Evolutionary conservation across 1,140 invertebrate species (phyloP).

Genomic region (Hylaeus anthracinus): DNA sequence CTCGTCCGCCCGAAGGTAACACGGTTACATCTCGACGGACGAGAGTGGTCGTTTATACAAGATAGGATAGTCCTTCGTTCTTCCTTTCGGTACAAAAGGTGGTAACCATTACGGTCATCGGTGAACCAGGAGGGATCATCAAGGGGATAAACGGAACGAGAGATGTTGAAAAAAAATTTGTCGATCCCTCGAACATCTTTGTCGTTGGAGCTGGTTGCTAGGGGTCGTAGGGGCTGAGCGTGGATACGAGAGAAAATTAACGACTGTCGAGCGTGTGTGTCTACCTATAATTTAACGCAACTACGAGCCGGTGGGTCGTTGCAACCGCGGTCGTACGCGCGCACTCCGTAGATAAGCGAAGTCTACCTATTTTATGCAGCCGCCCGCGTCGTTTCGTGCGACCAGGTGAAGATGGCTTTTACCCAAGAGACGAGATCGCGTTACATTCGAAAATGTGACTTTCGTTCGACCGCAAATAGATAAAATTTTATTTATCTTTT

Average conservation of each 20-base stretch:
- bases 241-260: constrained; percentile 55
- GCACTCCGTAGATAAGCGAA: constrained; percentile 48
- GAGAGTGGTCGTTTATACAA: too few species aligned
- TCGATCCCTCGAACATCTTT: constrained; percentile 31
- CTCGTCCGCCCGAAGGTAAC: too few species aligned
- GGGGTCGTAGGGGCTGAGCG: neutral
- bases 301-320: constrained; percentile 37
- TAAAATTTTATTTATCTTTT: too few species aligned
- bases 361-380: constrained; percentile 54
- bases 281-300: constrained; percentile 63
- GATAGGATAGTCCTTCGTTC: neutral
- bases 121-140: too few species aligned
- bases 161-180: too few species aligned
- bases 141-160: too few species aligned
- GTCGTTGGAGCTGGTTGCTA: neutral
- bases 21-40: too few species aligned
- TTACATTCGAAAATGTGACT: neutral
- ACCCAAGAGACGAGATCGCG: constrained; percentile 33
- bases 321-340: constrained; percentile 16
- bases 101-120: too few species aligned
- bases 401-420: constrained; percentile 7
- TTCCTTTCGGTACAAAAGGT: too few species aligned
- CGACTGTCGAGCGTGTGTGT: constrained; percentile 49
- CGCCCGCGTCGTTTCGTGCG: constrained; percentile 43
- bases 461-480: too few species aligned